Evolutionary conservation across 53 echinoderm and acorn worm genomes (phyloP), one percentile per base, ranked within the genome.

Genomic region (Paracentrotus lividus): DNA sequence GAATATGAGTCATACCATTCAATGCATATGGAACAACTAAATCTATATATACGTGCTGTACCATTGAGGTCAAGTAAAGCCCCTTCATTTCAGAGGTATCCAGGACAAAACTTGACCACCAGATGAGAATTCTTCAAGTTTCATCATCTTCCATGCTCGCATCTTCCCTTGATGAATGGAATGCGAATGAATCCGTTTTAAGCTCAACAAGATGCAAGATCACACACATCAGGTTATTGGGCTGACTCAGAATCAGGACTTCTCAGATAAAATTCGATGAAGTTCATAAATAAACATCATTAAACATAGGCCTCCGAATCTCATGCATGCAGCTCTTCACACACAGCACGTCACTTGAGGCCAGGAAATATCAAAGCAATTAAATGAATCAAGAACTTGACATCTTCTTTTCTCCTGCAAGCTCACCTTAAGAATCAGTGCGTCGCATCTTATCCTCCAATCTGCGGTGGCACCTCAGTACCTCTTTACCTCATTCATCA

Each of bases 401-500:
- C 81, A 81, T 81, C 81, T 45, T 47, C 47, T 24, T 81, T 20
- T 33, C 42, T 21, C 16, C 31, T 42, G 6, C 14, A 38, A 77
- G 77, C 42, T 42, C 42, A 77, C 47, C 49, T 81, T 26, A 45
- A 26, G 36, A 72, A 38, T 81, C 47, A 81, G 33, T 47, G 81
- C 47, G 49, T 47, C 10, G n/a, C 47, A 21, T 78, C 13, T 45
- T 13, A 26, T 81, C 9, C 45, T 45, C 47, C 76, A 76, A 76
- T 16, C 44, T 26, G 12, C 24, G 81, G 33, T n/a, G 81, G 8
- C n/a, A 81, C 44, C 47, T 81, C 81, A 23, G 81, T 45, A 47
- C 81, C 81, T 81, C 81, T 81, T 44, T 26, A 81, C 81, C 81
- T 81, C 81, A 47, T 81, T 81, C 81, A 81, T 81, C 81, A 81